Percentiles rank a stretch among this genome's conserved stretches.
These are phyloP conservation scores for Dynastes tityus DNA, from an alignment of 2,888 invertebrate species.

Conservation along the genomic window DNA sequence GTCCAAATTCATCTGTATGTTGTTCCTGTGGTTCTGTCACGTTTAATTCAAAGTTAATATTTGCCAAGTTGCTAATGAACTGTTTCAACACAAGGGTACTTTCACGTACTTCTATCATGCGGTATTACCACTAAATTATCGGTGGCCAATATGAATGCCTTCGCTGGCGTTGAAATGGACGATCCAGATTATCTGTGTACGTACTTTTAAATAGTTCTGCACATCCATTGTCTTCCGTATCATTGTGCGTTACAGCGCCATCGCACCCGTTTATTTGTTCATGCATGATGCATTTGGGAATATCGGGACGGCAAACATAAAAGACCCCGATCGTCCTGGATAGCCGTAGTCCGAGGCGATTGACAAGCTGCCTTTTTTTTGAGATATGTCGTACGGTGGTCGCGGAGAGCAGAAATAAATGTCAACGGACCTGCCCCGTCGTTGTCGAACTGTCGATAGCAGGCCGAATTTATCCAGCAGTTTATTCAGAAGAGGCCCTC, in stretches of 20 bases:
- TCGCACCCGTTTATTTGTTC: not conserved
- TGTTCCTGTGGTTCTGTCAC: too few species aligned
- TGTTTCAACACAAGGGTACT: too few species aligned
- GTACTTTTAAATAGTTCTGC: not conserved
- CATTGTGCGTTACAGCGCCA: not conserved
- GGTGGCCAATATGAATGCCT: too few species aligned
- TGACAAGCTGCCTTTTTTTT: slow-evolving; percentile 27
- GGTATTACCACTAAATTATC: too few species aligned
- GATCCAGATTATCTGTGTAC: not conserved
- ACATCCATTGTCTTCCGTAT: not conserved
- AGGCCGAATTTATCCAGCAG: slow-evolving; percentile 43
- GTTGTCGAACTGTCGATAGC: slow-evolving; percentile 46
- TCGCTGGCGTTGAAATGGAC: not conserved
- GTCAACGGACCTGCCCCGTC: slow-evolving; percentile 38
- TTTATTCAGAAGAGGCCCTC: slow-evolving; percentile 39
- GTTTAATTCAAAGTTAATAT: too few species aligned
- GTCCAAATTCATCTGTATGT: too few species aligned
- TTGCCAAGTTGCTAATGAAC: too few species aligned
- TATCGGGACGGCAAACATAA: not conserved
- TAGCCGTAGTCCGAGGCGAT: slow-evolving; percentile 2
- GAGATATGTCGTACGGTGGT: slow-evolving; percentile 17
- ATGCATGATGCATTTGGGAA: slow-evolving; percentile 14
- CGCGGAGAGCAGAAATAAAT: slow-evolving; percentile 43
- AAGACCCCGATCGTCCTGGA: not conserved
- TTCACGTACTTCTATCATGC: too few species aligned